Evolutionary conservation across 2,888 invertebrate species (phyloP), one percentile per base, ranked within the genome.

Genomic region (Sarcophaga carnaria): DNA sequence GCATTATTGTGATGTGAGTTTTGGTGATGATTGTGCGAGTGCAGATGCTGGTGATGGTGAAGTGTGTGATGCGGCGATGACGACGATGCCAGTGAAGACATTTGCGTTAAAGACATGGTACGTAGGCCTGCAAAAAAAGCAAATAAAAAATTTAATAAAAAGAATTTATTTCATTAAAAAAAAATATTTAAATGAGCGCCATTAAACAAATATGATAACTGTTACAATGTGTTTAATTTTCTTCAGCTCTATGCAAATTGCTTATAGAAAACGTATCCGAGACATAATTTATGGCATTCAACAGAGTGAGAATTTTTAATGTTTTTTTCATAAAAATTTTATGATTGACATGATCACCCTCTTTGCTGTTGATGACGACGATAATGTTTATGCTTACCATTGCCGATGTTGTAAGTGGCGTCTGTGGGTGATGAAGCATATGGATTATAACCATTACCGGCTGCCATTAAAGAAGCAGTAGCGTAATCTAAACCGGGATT

Each of bases 401-500:
- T 92, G 88, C 93, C 93, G 6, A 37, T 37, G 86, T 89, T 90
- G 72, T 91, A 92, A 83, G 88, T 76, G 86, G 87, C 88, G 88
- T 88, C 90, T 63, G 86, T 74, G 63, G 90, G 72, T 25, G 90
- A 86, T 77, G 88, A 88, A 20, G 85, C 87, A 78, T 78, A 84
- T 66, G 81, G 79, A 69, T 81, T 83, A 70, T 83, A 88, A 85
- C 89, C 88, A 80, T 87, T 88, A 88, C 89, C 92, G 75, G 91
- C 91, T 71, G 92, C 91, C 85, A 91, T 92, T 80, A 92, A 89
- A 76, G 91, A 90, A 69, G 91, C 90, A 77, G 92, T 89, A 72
- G 91, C 91, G 88, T 93, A 93, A 88, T 93, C 93, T 83, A 91
- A 75, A 72, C 89, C 88, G 14, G 90, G 71, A 88, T 90, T 90